These are phyloP conservation scores for Rhincodon typus DNA, from an alignment of 2,797 vertebrate species.

Conservation along the genomic window DNA sequence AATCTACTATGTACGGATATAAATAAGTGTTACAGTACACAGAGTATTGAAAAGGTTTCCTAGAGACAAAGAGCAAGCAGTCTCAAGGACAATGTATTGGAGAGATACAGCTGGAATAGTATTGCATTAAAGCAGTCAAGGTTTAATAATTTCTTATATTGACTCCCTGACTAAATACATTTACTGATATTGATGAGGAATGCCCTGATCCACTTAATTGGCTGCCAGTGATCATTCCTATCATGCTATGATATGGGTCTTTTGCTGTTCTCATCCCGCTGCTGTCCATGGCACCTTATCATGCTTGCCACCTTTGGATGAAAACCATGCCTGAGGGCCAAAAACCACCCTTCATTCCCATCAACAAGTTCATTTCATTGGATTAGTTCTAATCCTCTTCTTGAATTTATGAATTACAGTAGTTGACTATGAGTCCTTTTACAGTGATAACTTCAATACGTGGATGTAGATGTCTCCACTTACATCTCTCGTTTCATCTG, in stretches of 20 bases:
- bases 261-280: neutral
- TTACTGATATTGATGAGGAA: neutral
- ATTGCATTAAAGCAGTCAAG: too few species aligned
- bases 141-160: neutral
- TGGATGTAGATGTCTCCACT: neutral
- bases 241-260: neutral
- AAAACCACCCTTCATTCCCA: neutral
- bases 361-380: neutral
- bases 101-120: too few species aligned
- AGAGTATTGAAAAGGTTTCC: too few species aligned
- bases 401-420: neutral
- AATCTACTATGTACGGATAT: too few species aligned
- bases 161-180: neutral
- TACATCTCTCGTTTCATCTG: neutral
- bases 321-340: neutral
- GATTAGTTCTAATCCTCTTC: neutral
- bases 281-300: neutral
- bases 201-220: neutral
- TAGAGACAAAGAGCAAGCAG: too few species aligned
- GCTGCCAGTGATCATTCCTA: neutral
- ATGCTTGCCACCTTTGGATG: neutral
- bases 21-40: too few species aligned
- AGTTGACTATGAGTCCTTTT: neutral
- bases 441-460: neutral
- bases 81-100: too few species aligned